These are phyloP conservation scores for Butorides virescens DNA, from an alignment of 2,113 vertebrate species.

Conservation along the genomic window DNA sequence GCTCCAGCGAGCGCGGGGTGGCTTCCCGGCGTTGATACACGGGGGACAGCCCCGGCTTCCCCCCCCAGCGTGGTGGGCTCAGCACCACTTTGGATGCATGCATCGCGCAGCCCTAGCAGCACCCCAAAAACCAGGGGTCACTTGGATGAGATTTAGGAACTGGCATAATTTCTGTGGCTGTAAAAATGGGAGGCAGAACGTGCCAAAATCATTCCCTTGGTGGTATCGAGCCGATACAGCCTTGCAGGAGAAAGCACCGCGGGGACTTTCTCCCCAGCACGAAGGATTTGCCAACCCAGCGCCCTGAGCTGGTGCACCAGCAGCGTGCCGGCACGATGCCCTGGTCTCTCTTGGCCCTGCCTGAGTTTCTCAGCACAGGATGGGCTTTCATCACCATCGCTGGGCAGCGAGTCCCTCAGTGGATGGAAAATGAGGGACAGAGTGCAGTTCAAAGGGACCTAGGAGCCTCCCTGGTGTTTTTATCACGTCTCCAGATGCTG, in stretches of 20 bases:
- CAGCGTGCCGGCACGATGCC: accelerated
- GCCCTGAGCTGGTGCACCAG: background rate
- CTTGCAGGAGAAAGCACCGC: background rate
- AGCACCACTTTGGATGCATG: accelerated
- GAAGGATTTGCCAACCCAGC: background rate
- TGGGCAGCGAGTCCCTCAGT: accelerated
- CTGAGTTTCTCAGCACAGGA: background rate
- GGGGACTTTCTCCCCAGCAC: background rate
- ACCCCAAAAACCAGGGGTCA: background rate
- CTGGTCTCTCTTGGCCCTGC: background rate
- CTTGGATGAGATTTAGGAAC: background rate
- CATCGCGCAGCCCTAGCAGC: background rate
- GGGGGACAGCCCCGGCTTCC: too few species aligned
- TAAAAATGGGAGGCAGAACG: background rate
- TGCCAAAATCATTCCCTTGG: background rate
- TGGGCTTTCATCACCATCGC: accelerated
- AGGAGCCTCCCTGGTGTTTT: background rate
- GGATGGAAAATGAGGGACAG: background rate
- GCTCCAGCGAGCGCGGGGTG: accelerated
- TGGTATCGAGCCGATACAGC: background rate
- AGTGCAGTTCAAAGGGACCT: background rate
- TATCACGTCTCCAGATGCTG: background rate
- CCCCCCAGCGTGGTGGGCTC: accelerated
- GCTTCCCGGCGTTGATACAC: accelerated
- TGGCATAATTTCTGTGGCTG: accelerated